Evolutionary conservation across 2,113 vertebrate genomes (phyloP), one percentile per base, ranked within the genome.

Genomic region (Orthonyx spaldingii): DNA sequence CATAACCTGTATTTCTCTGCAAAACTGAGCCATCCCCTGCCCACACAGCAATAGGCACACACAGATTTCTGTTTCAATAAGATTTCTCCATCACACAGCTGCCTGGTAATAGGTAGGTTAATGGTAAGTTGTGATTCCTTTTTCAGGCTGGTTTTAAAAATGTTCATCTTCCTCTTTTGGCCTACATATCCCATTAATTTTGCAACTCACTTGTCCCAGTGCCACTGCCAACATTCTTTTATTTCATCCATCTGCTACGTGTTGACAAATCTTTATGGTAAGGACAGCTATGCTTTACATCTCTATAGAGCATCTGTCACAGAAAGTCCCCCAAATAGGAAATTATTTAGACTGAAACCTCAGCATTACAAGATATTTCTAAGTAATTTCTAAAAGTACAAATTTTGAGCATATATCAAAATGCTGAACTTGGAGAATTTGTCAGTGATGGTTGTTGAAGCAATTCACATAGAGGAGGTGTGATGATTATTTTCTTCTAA

Each of bases 401-500:
- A 60, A 35, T 37, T 61, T 65, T 46, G 84, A 65, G 9, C 23
- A 33, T 37, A 7, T 22, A 37, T 33, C 26, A 82, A 26, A 70
- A 47, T 19, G 3, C 30, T 26, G 30, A 46, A 33, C 24, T 28
- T 72, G 53, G 22, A 56, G 26, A 84, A 49, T 64, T 63, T 87
- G 9, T 30, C 42, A 74, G 7, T 41, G n/a, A 5, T 39, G 6
- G 5, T 11, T 61, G 24, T 39, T 27, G 52, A 69, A 61, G 16
- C 5, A 65, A 77, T 47, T 60, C 27, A 46, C 0, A 0, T 3
- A 18, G 11, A 39, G 5, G 7, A 70, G 5, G 1, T 23, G 7
- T 17, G 32, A 39, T 0, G 0, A 4, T 27, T 20, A 7, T 26
- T 77, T 66, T 28, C 4, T 50, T 61, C 70, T 33, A 2, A 6